phyloP scores from a whole-genome alignment of 2,888 invertebrate genomes.

The Myopa testacea region DNA sequence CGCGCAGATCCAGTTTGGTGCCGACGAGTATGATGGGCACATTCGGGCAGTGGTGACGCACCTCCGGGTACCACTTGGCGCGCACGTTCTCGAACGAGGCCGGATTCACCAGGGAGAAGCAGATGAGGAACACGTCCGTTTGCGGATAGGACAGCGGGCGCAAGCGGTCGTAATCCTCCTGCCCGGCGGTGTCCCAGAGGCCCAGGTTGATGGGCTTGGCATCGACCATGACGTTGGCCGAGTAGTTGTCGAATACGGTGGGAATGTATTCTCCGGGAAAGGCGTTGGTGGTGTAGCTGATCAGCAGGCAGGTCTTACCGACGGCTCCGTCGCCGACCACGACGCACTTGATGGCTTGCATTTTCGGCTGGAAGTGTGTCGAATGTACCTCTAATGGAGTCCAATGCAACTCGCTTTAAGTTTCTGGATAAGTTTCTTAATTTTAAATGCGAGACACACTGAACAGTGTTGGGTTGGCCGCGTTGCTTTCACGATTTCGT shows the following conservation, averaged over 20 bases:
- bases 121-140: conserved; percentile 65
- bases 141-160: conserved; percentile 65
- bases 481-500: not conserved
- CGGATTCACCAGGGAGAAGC: conserved; percentile 65
- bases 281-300: conserved; percentile 67
- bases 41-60: conserved; percentile 66
- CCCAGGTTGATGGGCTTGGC: conserved; percentile 66
- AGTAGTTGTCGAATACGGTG: conserved; percentile 66
- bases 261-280: conserved; percentile 66
- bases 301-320: conserved; percentile 65
- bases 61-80: conserved; percentile 67
- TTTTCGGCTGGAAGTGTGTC: conserved; percentile 41
- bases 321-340: conserved; percentile 67
- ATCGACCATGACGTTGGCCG: conserved; percentile 67
- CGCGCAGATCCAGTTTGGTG: conserved; percentile 65
- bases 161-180: conserved; percentile 65
- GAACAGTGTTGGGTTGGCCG: not conserved
- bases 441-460: too few species aligned
- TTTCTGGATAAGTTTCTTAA: not conserved
- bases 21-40: conserved; percentile 66
- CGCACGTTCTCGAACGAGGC: conserved; percentile 66
- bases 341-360: conserved; percentile 67
- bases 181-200: conserved; percentile 66
- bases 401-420: not conserved
- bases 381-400: not conserved